Evolutionary conservation across 2,113 vertebrate species (phyloP).

Genomic region (Clinocottus analis): DNA sequence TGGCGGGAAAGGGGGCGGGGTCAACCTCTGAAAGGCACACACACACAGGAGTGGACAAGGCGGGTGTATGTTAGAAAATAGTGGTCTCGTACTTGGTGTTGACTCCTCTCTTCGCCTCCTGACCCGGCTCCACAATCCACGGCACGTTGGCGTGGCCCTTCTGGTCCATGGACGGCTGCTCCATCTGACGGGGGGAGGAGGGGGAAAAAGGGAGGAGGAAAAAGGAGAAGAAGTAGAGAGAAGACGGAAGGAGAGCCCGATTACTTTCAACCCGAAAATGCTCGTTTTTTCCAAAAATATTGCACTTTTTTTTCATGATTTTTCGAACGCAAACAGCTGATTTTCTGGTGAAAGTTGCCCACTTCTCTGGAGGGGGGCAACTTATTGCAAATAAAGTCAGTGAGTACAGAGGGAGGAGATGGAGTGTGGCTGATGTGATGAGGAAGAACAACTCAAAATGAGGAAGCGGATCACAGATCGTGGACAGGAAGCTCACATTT

Average conservation of each 20-base stretch:
- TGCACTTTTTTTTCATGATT: too few species aligned
- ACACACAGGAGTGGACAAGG: conserved; percentile 90
- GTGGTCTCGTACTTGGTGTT: conserved; percentile 99
- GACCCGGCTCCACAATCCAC: conserved; percentile 99
- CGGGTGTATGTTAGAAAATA: conserved; percentile 97
- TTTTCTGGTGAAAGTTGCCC: too few species aligned
- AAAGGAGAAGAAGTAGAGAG: background rate
- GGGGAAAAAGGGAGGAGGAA: background rate
- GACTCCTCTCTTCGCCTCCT: conserved; percentile 99
- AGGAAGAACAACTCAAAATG: background rate
- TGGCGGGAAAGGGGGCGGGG: too few species aligned
- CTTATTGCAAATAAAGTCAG: conserved; percentile 13
- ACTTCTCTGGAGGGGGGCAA: too few species aligned
- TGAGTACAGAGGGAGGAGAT: conserved; percentile 9
- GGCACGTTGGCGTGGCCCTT: conserved; percentile 98
- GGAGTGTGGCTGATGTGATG: conserved; percentile 9
- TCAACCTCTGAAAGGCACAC: conserved; percentile 98
- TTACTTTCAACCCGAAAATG: background rate
- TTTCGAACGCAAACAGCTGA: background rate
- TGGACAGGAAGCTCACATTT: background rate
- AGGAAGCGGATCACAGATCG: conserved; percentile 11
- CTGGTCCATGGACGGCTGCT: conserved; percentile 95
- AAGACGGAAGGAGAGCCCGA: background rate
- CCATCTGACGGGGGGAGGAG: conserved; percentile 85
- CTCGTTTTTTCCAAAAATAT: background rate